Conservation (phyloP, 2,888 invertebrate genomes). For the Platycnemis pennipes region DNA sequence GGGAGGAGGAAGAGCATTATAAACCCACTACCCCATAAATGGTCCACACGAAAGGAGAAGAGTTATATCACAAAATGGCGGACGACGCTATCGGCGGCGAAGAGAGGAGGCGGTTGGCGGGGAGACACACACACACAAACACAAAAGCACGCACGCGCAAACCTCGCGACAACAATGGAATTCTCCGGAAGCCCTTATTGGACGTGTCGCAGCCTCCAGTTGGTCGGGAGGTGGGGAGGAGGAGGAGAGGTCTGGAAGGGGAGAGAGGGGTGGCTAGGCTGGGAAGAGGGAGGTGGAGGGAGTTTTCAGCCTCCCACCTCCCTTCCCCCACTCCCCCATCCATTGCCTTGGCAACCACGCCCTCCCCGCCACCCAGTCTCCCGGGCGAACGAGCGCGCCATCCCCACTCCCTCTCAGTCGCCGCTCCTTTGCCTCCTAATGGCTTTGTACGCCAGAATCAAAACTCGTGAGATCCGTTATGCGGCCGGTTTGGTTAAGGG, state of each 20-base stretch:
- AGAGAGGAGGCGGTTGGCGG: not conserved
- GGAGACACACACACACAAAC: not conserved
- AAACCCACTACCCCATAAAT: conserved; percentile 64
- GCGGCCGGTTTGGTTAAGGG: conserved; percentile 18
- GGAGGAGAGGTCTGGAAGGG: not conserved
- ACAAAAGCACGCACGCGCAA: not conserved
- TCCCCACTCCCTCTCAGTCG: not conserved
- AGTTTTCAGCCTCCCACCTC: not conserved
- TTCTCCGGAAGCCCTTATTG: conserved; percentile 58
- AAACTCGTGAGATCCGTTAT: conserved; percentile 53
- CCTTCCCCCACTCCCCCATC: not conserved
- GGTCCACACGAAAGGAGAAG: conserved; percentile 41
- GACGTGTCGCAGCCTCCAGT: not conserved
- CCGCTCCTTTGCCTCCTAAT: conserved; percentile 46
- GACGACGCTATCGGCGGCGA: not conserved
- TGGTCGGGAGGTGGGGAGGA: not conserved
- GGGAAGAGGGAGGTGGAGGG: not conserved
- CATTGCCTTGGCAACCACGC: conserved; percentile 38
- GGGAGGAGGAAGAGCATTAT: conserved; percentile 16
- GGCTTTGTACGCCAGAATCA: conserved; percentile 55
- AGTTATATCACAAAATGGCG: conserved; percentile 57
- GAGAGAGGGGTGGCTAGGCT: not conserved
- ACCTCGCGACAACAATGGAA: conserved; percentile 58
- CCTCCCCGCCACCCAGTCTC: conserved; percentile 41
- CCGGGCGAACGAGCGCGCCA: not conserved